Evolutionary conservation across 2,113 vertebrate species (phyloP).

Genomic region (Oreochromis tanganicae): DNA sequence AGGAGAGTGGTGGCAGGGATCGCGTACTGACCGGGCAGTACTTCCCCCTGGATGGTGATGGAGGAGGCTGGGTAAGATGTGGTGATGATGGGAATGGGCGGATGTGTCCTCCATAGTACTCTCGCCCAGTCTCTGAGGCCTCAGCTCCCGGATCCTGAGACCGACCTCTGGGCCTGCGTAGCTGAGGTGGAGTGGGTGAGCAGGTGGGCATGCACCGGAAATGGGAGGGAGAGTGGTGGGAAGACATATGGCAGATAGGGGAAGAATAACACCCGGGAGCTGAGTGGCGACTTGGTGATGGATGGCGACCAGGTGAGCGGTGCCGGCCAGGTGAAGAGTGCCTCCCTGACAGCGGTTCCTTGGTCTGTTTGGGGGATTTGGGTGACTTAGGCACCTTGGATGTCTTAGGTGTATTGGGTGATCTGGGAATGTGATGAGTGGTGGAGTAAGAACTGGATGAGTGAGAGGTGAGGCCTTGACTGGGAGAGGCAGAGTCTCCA

Average conservation of each 20-base stretch:
- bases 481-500: constrained; percentile 21
- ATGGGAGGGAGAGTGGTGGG: constrained; percentile 14
- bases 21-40: constrained; percentile 64
- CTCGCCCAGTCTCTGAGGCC: neutral
- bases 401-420: constrained; percentile 40
- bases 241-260: neutral
- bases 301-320: constrained; percentile 1
- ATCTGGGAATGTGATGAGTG: constrained; percentile 37
- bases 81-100: constrained; percentile 64
- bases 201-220: constrained; percentile 1
- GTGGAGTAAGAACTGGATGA: constrained; percentile 5
- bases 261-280: constrained; percentile 31
- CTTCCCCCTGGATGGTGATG: constrained; percentile 45
- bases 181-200: constrained; percentile 32
- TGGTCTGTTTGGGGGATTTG: constrained; percentile 20
- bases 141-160: neutral
- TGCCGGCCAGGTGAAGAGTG: constrained; percentile 36
- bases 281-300: constrained; percentile 43
- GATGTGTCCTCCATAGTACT: constrained; percentile 16
- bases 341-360: constrained; percentile 12
- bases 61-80: constrained; percentile 54
- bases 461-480: neutral
- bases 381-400: constrained; percentile 41
- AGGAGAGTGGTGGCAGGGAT: constrained; percentile 65
- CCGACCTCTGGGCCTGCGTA: constrained; percentile 34